Conservation (phyloP, 2,113 vertebrate species). For the Noctilio leporinus region DNA sequence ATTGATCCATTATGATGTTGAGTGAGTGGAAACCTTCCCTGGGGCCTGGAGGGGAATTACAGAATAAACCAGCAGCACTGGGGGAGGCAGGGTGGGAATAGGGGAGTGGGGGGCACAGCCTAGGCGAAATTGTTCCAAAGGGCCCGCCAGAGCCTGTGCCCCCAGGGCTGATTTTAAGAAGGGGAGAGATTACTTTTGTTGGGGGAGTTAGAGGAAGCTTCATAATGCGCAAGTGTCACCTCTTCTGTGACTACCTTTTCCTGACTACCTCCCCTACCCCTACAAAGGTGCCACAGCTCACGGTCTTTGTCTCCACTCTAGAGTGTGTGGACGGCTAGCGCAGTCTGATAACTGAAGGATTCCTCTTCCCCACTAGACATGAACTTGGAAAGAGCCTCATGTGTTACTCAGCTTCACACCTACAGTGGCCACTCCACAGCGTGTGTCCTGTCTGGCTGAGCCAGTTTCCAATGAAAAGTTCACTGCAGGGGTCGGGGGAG, state of each 20-base stretch:
- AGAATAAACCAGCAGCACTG: not conserved
- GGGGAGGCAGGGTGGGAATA: not conserved
- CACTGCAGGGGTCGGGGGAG: too few relatives aligned
- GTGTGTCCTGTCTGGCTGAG: not conserved
- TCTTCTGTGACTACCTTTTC: not conserved
- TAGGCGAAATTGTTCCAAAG: not conserved
- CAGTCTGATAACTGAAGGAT: not conserved
- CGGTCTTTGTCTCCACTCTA: too few relatives aligned
- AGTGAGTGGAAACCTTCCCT: slow-evolving; percentile 55
- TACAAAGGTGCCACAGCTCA: not conserved
- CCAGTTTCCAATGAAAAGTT: not conserved
- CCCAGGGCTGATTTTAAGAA: not conserved
- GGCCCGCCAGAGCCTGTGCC: not conserved
- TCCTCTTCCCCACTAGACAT: not conserved
- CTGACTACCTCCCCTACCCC: not conserved
- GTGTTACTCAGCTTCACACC: not conserved
- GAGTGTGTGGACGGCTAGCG: not conserved
- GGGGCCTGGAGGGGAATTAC: slow-evolving; percentile 27
- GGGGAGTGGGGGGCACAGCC: too few relatives aligned
- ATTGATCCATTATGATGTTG: slow-evolving; percentile 44
- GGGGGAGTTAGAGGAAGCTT: not conserved
- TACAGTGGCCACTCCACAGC: not conserved
- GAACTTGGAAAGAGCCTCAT: not conserved
- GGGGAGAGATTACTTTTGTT: not conserved
- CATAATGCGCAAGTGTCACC: not conserved